Conservation (phyloP, 2,888 invertebrate genomes). For the Sphaerophoria rueppellii region DNA sequence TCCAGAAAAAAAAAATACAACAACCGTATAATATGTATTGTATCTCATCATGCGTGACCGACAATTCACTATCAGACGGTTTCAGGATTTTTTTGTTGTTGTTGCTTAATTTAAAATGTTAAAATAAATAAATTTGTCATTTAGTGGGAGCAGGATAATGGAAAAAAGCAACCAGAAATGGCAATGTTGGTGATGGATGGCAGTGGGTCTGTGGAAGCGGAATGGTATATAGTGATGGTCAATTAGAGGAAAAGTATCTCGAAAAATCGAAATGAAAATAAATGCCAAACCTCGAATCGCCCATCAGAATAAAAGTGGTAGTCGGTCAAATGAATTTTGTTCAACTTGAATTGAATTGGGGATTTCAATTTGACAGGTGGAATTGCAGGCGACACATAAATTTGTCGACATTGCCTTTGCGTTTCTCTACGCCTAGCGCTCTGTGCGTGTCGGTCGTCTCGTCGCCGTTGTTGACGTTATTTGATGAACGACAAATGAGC, state of each 20-base stretch:
- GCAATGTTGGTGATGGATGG: background rate
- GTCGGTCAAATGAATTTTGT: conserved; percentile 71
- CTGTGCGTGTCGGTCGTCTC: conserved; percentile 9
- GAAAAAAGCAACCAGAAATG: conserved; percentile 17
- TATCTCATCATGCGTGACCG: conserved; percentile 69
- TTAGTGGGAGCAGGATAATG: conserved; percentile 54
- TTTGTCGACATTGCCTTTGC: conserved; percentile 39
- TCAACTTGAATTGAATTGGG: conserved; percentile 77
- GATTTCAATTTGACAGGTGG: conserved; percentile 77
- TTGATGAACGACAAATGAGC: background rate
- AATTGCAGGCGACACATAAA: conserved; percentile 73
- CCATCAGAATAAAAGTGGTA: conserved; percentile 48
- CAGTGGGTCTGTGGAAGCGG: no score
- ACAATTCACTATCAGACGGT: conserved; percentile 59
- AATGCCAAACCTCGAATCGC: conserved; percentile 32
- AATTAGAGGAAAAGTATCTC: conserved; percentile 69
- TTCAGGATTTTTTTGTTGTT: conserved; percentile 11
- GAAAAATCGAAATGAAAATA: conserved; percentile 66
- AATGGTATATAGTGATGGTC: conserved; percentile 31
- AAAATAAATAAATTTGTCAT: conserved; percentile 69
- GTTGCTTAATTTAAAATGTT: conserved; percentile 15
- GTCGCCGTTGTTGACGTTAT: background rate
- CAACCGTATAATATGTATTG: conserved; percentile 24
- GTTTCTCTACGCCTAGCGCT: background rate
- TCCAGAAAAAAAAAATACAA: background rate